Conservation (phyloP, 2,113 vertebrate genomes). For the Charina bottae region DNA sequence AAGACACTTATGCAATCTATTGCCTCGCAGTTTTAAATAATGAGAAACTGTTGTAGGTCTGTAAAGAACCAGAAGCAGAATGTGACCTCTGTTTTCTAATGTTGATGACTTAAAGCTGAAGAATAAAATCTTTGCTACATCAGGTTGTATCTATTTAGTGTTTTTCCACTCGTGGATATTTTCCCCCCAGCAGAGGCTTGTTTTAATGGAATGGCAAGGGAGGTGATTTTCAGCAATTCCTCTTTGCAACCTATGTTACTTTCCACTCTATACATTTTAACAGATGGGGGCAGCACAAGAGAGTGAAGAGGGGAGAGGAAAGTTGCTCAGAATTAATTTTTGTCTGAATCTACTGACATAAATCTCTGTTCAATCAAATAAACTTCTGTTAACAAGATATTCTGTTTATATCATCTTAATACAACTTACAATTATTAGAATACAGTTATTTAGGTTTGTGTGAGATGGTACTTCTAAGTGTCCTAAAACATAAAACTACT, state of each 20-base stretch:
- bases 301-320: background rate
- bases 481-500: constrained; percentile 24
- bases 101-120: background rate
- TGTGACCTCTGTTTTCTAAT: background rate
- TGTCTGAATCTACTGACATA: background rate
- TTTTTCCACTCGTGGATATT: background rate
- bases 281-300: background rate
- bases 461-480: constrained; percentile 21
- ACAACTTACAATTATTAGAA: background rate
- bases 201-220: background rate
- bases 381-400: background rate
- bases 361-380: background rate
- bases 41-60: background rate
- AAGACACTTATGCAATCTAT: constrained; percentile 1
- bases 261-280: background rate
- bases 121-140: background rate
- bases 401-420: background rate
- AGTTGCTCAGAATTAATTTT: background rate
- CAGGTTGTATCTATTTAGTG: background rate
- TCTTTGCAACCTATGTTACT: background rate
- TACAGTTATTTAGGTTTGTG: background rate
- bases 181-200: background rate
- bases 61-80: background rate
- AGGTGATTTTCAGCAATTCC: background rate
- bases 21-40: background rate